A percentile compares a stretch with the other conserved stretches of the same genome.
phyloP scores from a whole-genome alignment of 2,797 vertebrate genomes.

The Huso huso region DNA sequence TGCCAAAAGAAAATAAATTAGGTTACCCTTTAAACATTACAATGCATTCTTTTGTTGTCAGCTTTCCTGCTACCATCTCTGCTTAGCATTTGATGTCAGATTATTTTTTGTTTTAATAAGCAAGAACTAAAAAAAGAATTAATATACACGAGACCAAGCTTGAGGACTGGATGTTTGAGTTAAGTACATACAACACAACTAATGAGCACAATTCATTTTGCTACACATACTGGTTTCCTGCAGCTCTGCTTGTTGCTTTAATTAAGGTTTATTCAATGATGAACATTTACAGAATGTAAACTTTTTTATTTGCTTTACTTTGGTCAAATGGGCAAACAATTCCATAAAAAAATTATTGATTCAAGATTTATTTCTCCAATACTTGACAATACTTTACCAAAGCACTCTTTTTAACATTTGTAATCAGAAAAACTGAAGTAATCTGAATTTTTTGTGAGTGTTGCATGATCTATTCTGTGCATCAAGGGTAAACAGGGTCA shows the following conservation, averaged over 20 bases:
- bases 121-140: constrained; percentile 19
- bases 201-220: constrained; percentile 21
- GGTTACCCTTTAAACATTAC: constrained; percentile 52
- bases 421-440: too few species aligned
- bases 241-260: constrained; percentile 33
- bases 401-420: too few species aligned
- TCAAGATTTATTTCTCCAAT: too few species aligned
- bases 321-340: neutral
- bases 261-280: constrained; percentile 33
- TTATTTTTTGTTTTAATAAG: constrained; percentile 10
- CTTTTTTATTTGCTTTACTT: neutral
- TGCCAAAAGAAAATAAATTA: constrained; percentile 64
- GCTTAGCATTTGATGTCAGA: constrained; percentile 16
- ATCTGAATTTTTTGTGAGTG: too few species aligned
- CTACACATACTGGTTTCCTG: constrained; percentile 25
- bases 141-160: constrained; percentile 24
- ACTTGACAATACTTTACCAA: too few species aligned
- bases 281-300: constrained; percentile 8
- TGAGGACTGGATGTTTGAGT: constrained; percentile 29
- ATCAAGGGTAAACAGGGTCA: neutral
- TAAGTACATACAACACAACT: constrained; percentile 33
- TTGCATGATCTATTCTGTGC: too few species aligned
- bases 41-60: constrained; percentile 34
- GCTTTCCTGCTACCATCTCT: constrained; percentile 39
- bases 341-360: too few species aligned